Evolutionary conservation across 2,888 invertebrate genomes (phyloP).

Genomic region (Trisateles emortualis): DNA sequence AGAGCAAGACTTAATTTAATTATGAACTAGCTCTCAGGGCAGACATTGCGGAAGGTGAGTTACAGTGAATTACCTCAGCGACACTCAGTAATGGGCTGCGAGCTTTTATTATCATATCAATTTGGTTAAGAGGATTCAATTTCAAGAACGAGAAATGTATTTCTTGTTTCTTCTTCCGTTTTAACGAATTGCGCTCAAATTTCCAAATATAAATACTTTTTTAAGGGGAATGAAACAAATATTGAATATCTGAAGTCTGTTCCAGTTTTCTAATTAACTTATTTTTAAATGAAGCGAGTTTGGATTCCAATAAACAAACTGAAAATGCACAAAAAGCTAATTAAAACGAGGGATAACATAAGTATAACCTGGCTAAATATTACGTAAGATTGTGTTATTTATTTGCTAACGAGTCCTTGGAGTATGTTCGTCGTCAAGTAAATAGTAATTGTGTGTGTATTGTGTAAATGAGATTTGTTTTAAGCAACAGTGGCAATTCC

Average conservation of each 20-base stretch:
- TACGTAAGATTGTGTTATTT: conserved; percentile 25
- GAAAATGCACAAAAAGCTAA: conserved; percentile 22
- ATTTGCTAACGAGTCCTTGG: conserved; percentile 18
- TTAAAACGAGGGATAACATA: conserved; percentile 22
- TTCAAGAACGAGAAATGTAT: conserved; percentile 21
- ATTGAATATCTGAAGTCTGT: neutral
- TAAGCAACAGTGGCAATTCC: neutral
- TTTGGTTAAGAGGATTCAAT: conserved; percentile 43
- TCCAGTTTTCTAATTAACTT: neutral
- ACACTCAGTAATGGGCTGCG: conserved; percentile 47
- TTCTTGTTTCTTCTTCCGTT: conserved; percentile 5
- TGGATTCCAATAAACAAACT: conserved; percentile 3
- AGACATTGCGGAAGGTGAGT: conserved; percentile 49
- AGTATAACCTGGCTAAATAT: conserved; percentile 26
- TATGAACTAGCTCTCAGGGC: conserved; percentile 42
- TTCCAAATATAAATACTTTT: no score
- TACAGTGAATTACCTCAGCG: conserved; percentile 51
- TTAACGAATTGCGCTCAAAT: conserved; percentile 1
- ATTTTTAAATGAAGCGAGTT: neutral
- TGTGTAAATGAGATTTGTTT: conserved; percentile 20
- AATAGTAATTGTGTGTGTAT: conserved; percentile 19
- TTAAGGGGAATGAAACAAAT: no score
- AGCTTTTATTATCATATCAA: conserved; percentile 46
- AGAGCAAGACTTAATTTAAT: conserved; percentile 43
- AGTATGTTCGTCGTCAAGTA: conserved; percentile 23